Percentiles rank a stretch among this genome's conserved stretches.
phyloP scores from a whole-genome alignment of 2,113 vertebrate species.

The Halichoeres trimaculatus region DNA sequence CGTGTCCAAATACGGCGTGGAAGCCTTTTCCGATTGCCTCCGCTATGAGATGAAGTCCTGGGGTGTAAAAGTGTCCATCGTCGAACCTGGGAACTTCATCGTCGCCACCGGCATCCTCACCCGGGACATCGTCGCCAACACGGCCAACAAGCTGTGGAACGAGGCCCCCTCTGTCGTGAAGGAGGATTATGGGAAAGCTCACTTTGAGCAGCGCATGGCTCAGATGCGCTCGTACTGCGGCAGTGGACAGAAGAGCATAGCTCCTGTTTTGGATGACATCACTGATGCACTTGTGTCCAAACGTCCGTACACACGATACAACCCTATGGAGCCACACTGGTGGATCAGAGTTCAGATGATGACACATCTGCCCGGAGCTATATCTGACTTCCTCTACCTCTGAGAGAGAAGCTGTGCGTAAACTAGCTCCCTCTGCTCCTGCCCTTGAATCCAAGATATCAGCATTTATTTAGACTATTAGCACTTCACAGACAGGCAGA shows the following conservation, averaged over 20 bases:
- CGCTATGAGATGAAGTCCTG: constrained; percentile 90
- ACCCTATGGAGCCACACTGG: constrained; percentile 85
- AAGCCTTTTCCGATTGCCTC: constrained; percentile 90
- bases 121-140: constrained; percentile 67
- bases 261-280: constrained; percentile 83
- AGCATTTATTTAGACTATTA: constrained; percentile 4
- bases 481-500: constrained; percentile 3
- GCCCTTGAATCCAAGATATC: constrained; percentile 4
- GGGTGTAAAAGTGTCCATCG: constrained; percentile 85
- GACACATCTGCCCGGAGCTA: constrained; percentile 85
- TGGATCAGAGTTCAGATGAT: constrained; percentile 87
- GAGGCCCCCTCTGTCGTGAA: constrained; percentile 75
- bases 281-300: constrained; percentile 82
- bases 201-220: constrained; percentile 81
- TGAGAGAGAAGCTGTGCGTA: constrained; percentile 24
- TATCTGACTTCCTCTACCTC: constrained; percentile 87
- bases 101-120: constrained; percentile 87
- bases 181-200: constrained; percentile 85
- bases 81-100: constrained; percentile 89
- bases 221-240: constrained; percentile 83
- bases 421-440: neutral
- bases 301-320: constrained; percentile 84
- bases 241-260: constrained; percentile 80
- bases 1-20: constrained; percentile 88
- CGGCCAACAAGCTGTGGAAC: constrained; percentile 84